phyloP scores from a whole-genome alignment of 2,888 invertebrate species.

The Cephus rjabovi region DNA sequence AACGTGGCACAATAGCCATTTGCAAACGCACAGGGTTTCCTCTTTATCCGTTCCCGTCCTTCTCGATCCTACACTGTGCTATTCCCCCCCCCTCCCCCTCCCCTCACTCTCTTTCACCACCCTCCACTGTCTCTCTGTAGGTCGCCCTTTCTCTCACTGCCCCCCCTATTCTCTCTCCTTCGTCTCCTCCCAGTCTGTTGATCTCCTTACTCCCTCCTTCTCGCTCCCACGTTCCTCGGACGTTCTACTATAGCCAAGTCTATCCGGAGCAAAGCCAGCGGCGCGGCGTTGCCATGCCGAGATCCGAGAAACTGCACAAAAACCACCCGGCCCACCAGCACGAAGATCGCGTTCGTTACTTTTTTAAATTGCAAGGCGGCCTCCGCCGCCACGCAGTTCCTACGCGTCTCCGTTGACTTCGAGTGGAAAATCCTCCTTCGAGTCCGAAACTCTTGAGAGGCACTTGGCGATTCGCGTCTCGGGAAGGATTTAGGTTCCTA shows the following conservation, averaged over 20 bases:
- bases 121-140: neutral
- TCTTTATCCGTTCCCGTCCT: neutral
- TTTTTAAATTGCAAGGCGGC: constrained; percentile 11
- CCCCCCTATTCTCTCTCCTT: constrained; percentile 9
- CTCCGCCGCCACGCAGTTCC: neutral
- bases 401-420: neutral
- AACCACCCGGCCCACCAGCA: constrained; percentile 46
- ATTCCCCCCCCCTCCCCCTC: too few relatives aligned
- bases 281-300: constrained; percentile 55
- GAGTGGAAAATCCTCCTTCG: neutral
- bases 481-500: neutral
- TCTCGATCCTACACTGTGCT: neutral
- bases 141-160: constrained; percentile 14
- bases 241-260: constrained; percentile 23
- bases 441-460: neutral
- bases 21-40: neutral
- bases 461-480: neutral
- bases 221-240: constrained; percentile 7
- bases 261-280: constrained; percentile 45
- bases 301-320: constrained; percentile 57
- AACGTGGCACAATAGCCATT: neutral
- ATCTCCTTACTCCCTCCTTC: constrained; percentile 28
- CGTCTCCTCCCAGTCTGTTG: constrained; percentile 14
- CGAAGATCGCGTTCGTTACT: constrained; percentile 10
- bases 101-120: neutral